A percentile compares a stretch with the other conserved stretches of the same genome.
Conservation (phyloP, 2,888 invertebrate genomes). For the Drosophila suboccidentalis region DNA sequence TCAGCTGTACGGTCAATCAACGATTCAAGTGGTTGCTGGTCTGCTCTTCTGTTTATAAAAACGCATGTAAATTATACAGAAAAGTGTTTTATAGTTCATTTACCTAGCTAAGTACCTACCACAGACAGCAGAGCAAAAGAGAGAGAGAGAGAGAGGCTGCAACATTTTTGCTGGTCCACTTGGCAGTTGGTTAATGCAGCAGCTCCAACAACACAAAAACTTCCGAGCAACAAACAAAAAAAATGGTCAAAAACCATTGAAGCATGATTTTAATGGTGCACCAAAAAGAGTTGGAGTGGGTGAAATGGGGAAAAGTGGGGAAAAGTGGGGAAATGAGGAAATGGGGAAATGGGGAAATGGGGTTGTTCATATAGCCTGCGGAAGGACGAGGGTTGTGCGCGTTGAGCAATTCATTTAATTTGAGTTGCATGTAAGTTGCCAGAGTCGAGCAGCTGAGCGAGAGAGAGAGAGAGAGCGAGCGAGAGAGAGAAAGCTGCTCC, state of each 20-base stretch:
- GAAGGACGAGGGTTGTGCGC: slow-evolving; percentile 16
- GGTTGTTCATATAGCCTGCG: slow-evolving; percentile 1
- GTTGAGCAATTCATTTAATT: slow-evolving; percentile 79
- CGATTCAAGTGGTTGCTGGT: slow-evolving; percentile 36
- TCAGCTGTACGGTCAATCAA: slow-evolving; percentile 34
- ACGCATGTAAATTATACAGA: slow-evolving; percentile 64
- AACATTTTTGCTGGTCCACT: slow-evolving; percentile 49
- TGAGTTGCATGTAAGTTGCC: slow-evolving; percentile 68
- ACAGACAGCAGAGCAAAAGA: background rate
- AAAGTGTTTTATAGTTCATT: slow-evolving; percentile 76
- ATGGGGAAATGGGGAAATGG: background rate
- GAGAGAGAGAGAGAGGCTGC: slow-evolving; percentile 7
- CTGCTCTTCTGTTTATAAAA: slow-evolving; percentile 44
- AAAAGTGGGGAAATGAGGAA: background rate
- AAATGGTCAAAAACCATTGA: slow-evolving; percentile 78
- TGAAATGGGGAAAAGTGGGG: background rate
- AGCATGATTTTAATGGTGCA: slow-evolving; percentile 72
- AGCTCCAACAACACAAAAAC: slow-evolving; percentile 53
- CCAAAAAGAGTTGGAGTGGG: slow-evolving; percentile 31
- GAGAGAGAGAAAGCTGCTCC: slow-evolving; percentile 9
- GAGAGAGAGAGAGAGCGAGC: slow-evolving; percentile 10
- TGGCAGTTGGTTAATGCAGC: slow-evolving; percentile 48
- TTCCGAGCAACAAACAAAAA: slow-evolving; percentile 54
- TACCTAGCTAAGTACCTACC: slow-evolving; percentile 63
- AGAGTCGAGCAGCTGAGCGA: slow-evolving; percentile 7